Evolutionary conservation across 2,888 invertebrate species (phyloP), one percentile per base, ranked within the genome.

Genomic region (Ectemnius continuus): DNA sequence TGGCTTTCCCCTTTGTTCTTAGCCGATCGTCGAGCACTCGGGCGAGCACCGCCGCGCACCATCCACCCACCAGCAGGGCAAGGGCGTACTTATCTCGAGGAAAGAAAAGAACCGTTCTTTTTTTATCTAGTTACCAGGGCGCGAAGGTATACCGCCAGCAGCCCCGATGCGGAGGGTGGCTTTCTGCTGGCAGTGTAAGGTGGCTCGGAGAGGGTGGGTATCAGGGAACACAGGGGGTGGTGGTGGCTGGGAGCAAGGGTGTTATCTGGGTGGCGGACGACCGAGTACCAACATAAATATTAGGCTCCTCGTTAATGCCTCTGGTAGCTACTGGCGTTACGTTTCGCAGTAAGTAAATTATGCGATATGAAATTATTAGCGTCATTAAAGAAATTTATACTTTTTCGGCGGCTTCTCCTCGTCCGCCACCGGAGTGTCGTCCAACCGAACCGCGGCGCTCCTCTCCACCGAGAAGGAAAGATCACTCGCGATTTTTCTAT

Each of bases 301-400:
- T 90, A 90, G 91, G 88, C 89, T 90, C 88, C 90, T 90, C 91
- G 91, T 91, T 91, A 91, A 91, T 91, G 91, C 91, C 85, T 88
- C 86, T 86, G 88, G 87, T 88, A 89, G 90, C 91, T 91, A 90
- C 90, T 88, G 88, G 91, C 90, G 90, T 91, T 91, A 90, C 91
- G 90, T 91, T 91, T 90, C 91, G 89, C 90, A 91, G 91, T 91
- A 91, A 91, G 90, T 91, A 91, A 91, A 91, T 91, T 91, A 91
- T 87, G 89, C 91, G 91, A 91, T 91, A 91, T 91, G 91, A 90
- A 91, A 91, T 91, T 90, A 91, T 91, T 91, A 91, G 90, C 88
- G 86, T 88, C 90, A 90, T 91, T 91, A 91, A 90, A 90, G 90
- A 91, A 90, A 91, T 91, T 91, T 91, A 91, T 91, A 90, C 88